phyloP scores from a whole-genome alignment of 1,140 invertebrate species.

The Pseudomyrmex concolor region DNA sequence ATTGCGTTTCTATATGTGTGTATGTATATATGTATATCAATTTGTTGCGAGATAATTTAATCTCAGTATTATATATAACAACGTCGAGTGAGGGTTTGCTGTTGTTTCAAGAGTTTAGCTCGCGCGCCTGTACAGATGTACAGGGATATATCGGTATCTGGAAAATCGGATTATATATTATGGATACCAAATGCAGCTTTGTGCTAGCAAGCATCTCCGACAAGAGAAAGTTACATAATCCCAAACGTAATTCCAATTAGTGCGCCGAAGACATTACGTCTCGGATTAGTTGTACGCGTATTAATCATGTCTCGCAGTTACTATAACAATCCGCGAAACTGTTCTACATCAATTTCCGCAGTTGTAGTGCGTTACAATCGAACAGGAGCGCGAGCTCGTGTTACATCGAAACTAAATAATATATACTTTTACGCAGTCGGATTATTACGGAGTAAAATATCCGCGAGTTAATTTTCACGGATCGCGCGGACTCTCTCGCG shows the following conservation, averaged over 20 bases:
- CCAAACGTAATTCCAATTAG: conserved; percentile 63
- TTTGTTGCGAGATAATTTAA: conserved; percentile 8
- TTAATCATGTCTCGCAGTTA: conserved; percentile 40
- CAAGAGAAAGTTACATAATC: conserved; percentile 63
- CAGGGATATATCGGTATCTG: conserved; percentile 14
- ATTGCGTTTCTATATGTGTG: not conserved
- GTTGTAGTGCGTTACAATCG: not conserved
- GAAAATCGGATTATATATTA: conserved; percentile 44
- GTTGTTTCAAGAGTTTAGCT: conserved; percentile 31
- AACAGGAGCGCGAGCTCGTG: conserved; percentile 12
- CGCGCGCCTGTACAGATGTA: not conserved
- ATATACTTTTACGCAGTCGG: too few relatives aligned
- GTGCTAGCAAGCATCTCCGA: conserved; percentile 16
- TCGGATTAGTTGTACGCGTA: conserved; percentile 57
- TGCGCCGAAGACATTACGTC: conserved; percentile 62
- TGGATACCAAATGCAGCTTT: conserved; percentile 15
- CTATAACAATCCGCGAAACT: conserved; percentile 27
- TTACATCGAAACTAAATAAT: not conserved
- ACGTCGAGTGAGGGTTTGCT: not conserved
- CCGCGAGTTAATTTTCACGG: not conserved
- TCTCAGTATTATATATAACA: not conserved
- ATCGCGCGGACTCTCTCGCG: not conserved
- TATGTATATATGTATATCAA: not conserved
- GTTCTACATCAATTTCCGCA: conserved; percentile 21
- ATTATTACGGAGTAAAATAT: not conserved